Base-by-base conservation (phyloP, 2,797 vertebrate species). In the Podarcis lilfordi region DNA sequence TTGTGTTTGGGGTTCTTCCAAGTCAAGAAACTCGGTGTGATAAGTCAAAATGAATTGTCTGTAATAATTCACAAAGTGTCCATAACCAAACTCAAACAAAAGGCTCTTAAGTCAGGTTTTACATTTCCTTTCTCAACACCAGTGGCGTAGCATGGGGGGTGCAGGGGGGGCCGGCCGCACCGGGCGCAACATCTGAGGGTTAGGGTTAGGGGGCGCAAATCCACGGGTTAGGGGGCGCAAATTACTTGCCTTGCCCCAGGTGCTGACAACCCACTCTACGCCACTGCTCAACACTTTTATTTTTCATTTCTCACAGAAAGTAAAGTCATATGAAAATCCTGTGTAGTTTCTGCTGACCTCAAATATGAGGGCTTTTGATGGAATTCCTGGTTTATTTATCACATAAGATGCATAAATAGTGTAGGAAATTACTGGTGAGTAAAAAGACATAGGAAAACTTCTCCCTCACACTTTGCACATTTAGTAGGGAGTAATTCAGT, bases 1-100 rank as follows among this genome's bases (percentile, higher is more conserved):
- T 78, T 92, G 91, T 92, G 76, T 91, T 95, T 94, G 93, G 91
- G 89, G 83, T 94, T 94, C 85, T 82, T 91, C 91, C 94, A 93
- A 88, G 89, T 86, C 93, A 87, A 91, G 90, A 92, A 91, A 92
- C 94, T 89, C 87, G 68, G 88, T 90, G 88, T 91, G 93, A 88
- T 94, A 94, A 95, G 92, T 95, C 92, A 88, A 69, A 95, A 91
- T 21, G 82, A 94, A 94, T 87, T 86, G 80, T 91, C 89, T 93
- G 79, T 88, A 89, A 84, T 91, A 90, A 92, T 89, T 94, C 72
- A 89, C 61, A 80, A 91, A 88, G 86, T 68, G 76, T 86, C 87
- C 90, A 23, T 71, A 90, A 89, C 78, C 78, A 78, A 92, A 85
- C 79, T 91, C 74, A 92, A 92, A 89, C 71, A 87, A 86, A 92